A percentile compares a stretch with the other conserved stretches of the same genome.
These are phyloP conservation scores for Anoura caudifer DNA, from an alignment of 2,113 vertebrate species.

Conservation along the genomic window DNA sequence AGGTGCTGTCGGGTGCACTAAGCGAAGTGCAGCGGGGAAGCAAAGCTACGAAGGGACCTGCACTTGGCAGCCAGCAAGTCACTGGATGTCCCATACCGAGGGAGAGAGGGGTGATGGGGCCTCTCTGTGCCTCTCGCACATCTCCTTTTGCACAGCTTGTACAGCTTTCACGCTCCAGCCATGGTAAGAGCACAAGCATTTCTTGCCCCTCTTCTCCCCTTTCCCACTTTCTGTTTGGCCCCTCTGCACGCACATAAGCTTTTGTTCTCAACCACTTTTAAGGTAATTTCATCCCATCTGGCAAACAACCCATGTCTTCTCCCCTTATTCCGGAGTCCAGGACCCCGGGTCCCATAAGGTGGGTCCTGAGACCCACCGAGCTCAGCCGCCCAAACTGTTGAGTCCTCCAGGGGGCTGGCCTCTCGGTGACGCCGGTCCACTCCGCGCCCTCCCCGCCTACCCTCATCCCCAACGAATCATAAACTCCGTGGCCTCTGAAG, in stretches of 20 bases:
- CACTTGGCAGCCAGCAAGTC: not conserved
- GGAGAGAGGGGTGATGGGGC: not conserved
- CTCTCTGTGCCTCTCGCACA: accelerated
- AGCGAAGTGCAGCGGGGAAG: not conserved
- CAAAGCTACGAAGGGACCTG: not conserved
- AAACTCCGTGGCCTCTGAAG: conserved; percentile 47
- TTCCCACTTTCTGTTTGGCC: not conserved
- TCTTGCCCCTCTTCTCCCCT: not conserved
- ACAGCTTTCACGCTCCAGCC: not conserved
- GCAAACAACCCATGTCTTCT: not conserved
- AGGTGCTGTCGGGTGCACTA: not conserved
- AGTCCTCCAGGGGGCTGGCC: not conserved
- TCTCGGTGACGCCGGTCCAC: conserved; percentile 29
- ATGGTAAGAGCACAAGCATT: not conserved
- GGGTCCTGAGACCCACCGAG: not conserved
- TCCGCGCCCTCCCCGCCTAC: not conserved
- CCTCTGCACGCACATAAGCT: not conserved
- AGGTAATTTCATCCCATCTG: conserved; percentile 15
- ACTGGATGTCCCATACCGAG: not conserved
- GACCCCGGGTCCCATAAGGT: not conserved
- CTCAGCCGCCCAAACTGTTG: not conserved
- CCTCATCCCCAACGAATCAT: not conserved
- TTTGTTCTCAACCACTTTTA: conserved; percentile 36
- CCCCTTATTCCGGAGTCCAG: not conserved
- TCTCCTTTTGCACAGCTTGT: not conserved